phyloP scores from a whole-genome alignment of 2,888 invertebrate species.

The Octonoba sinensis region DNA sequence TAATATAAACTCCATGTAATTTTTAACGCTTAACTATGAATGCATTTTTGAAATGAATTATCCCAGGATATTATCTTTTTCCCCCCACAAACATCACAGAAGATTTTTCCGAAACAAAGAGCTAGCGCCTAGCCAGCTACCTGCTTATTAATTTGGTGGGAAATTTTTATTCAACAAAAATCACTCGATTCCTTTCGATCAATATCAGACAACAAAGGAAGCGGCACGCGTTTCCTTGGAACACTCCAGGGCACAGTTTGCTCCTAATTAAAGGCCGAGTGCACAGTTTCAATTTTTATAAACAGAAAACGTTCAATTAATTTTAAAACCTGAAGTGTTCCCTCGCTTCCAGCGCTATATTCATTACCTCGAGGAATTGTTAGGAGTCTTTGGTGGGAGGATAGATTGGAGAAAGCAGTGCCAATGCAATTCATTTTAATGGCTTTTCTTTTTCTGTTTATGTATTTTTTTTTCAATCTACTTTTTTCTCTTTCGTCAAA shows the following conservation, averaged over 20 bases:
- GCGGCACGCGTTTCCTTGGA: conserved; percentile 24
- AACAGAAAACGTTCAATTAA: conserved; percentile 56
- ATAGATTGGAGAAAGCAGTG: conserved; percentile 6
- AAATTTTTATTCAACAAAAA: conserved; percentile 5
- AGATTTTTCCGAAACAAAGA: conserved; percentile 2
- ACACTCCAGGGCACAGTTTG: conserved; percentile 37
- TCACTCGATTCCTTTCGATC: conserved; percentile 27
- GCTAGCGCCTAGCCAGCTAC: not conserved
- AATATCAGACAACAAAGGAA: conserved; percentile 34
- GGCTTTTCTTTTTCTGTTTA: conserved; percentile 22
- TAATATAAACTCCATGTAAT: too few species aligned
- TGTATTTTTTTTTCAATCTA: conserved; percentile 1
- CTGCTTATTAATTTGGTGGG: conserved; percentile 18
- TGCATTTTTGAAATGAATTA: too few species aligned
- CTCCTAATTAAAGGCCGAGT: conserved; percentile 48
- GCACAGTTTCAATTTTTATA: conserved; percentile 47
- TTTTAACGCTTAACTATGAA: too few species aligned
- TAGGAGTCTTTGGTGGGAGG: conserved; percentile 22
- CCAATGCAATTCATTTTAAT: conserved; percentile 35
- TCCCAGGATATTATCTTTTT: too few species aligned
- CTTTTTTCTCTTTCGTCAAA: too few species aligned
- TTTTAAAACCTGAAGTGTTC: conserved; percentile 40
- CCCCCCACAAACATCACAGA: too few species aligned
- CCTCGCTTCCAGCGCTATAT: conserved; percentile 20
- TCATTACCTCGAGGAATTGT: conserved; percentile 25